Percentiles rank a stretch among this genome's conserved stretches.
phyloP scores from a whole-genome alignment of 2,113 vertebrate species.

The Oncorhynchus masou region DNA sequence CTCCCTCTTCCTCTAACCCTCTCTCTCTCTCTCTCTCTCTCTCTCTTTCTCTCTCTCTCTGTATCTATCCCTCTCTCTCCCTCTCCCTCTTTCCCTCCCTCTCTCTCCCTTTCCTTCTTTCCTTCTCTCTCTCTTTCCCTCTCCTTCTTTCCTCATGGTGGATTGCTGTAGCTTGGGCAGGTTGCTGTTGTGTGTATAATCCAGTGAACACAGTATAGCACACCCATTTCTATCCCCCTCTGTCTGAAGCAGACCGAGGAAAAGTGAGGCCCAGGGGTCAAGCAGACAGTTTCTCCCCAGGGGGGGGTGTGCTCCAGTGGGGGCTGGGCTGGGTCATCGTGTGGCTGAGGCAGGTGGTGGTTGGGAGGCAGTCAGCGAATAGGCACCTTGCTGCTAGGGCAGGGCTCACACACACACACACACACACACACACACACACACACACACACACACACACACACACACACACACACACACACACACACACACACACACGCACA shows the following conservation, averaged over 20 bases:
- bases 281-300: conserved; percentile 47
- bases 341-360: conserved; percentile 45
- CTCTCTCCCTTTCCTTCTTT: background rate
- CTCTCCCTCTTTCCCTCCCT: background rate
- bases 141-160: background rate
- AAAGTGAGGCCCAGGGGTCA: conserved; percentile 42
- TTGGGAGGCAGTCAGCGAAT: conserved; percentile 43
- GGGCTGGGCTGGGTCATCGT: conserved; percentile 32
- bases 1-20: too few species aligned
- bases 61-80: too few species aligned
- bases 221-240: conserved; percentile 17
- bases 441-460: too few species aligned
- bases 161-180: conserved; percentile 1
- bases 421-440: too few species aligned
- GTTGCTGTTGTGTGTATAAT: conserved; percentile 18
- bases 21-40: too few species aligned
- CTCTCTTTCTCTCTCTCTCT: background rate
- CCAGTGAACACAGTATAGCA: conserved; percentile 22
- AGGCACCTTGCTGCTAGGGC: conserved; percentile 20
- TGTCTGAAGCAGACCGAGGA: conserved; percentile 43
- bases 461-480: too few species aligned
- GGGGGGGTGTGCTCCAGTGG: conserved; percentile 45
- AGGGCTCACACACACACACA: background rate
- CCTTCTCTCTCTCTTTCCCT: background rate
- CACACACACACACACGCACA: too few species aligned